Conservation (phyloP, 1,140 invertebrate genomes). For the Heliothis subflexa region DNA sequence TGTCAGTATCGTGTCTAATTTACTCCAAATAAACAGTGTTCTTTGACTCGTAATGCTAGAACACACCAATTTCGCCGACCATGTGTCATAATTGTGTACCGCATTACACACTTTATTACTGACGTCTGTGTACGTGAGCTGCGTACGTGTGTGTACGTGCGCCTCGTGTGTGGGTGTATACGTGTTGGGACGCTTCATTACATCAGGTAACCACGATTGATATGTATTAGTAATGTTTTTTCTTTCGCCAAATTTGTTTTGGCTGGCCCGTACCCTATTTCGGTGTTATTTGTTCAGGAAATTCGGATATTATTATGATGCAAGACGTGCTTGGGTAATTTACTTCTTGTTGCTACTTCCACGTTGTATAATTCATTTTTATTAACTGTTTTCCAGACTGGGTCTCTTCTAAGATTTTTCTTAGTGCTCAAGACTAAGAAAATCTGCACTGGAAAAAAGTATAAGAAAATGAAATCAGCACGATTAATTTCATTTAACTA, state of each 20-base stretch:
- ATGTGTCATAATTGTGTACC: slow-evolving; percentile 45
- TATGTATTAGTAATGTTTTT: slow-evolving; percentile 39
- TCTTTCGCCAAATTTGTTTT: slow-evolving; percentile 22
- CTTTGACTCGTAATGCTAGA: slow-evolving; percentile 3
- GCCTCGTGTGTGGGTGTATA: no score
- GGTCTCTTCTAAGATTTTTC: background rate
- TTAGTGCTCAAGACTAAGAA: slow-evolving; percentile 1
- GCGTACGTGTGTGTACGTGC: slow-evolving; percentile 3
- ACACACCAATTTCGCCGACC: slow-evolving; percentile 16
- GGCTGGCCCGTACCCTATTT: background rate
- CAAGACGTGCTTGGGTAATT: slow-evolving; percentile 14
- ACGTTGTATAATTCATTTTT: background rate
- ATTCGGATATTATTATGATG: slow-evolving; percentile 16
- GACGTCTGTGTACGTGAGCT: slow-evolving; percentile 8
- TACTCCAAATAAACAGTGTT: slow-evolving; percentile 40
- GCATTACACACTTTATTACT: slow-evolving; percentile 33
- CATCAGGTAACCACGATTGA: slow-evolving; percentile 32
- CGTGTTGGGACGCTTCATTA: slow-evolving; percentile 19
- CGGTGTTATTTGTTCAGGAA: slow-evolving; percentile 6
- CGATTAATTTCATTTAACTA: slow-evolving; percentile 28
- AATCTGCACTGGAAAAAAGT: background rate
- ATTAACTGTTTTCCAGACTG: background rate
- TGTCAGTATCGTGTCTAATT: slow-evolving; percentile 31
- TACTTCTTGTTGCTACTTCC: background rate
- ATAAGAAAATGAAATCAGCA: slow-evolving; percentile 24